phyloP scores from a whole-genome alignment of 2,113 vertebrate species.

The Rhagologus leucostigma region DNA sequence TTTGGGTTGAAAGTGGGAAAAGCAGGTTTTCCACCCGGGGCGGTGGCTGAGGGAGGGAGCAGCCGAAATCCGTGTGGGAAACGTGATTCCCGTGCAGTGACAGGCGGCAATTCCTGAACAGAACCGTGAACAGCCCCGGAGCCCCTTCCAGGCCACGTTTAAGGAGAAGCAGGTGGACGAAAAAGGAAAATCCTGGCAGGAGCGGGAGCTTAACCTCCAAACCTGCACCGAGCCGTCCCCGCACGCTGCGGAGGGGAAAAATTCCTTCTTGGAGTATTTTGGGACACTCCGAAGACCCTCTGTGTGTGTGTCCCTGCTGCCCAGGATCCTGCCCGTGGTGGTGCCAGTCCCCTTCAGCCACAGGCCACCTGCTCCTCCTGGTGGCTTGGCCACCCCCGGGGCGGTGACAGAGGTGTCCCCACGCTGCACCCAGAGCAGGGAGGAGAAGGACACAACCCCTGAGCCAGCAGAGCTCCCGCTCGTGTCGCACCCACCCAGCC shows the following conservation, averaged over 20 bases:
- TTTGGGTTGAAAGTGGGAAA: background rate
- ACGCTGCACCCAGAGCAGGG: fast-evolving
- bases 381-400: background rate
- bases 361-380: background rate
- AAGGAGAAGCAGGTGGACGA: background rate
- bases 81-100: background rate
- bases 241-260: fast-evolving
- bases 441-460: background rate
- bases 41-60: background rate
- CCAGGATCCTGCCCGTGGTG: background rate
- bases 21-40: background rate
- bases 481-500: background rate
- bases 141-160: background rate
- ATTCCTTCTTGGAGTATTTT: background rate
- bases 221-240: fast-evolving
- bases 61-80: background rate
- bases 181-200: background rate
- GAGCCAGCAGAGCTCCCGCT: background rate
- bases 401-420: background rate
- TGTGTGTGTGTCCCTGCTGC: fast-evolving
- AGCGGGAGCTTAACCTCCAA: background rate
- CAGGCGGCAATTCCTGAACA: background rate
- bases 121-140: background rate
- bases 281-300: background rate
- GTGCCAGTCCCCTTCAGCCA: background rate